These are phyloP conservation scores for Torymus tubicola DNA, from an alignment of 2,888 invertebrate genomes.

Conservation along the genomic window DNA sequence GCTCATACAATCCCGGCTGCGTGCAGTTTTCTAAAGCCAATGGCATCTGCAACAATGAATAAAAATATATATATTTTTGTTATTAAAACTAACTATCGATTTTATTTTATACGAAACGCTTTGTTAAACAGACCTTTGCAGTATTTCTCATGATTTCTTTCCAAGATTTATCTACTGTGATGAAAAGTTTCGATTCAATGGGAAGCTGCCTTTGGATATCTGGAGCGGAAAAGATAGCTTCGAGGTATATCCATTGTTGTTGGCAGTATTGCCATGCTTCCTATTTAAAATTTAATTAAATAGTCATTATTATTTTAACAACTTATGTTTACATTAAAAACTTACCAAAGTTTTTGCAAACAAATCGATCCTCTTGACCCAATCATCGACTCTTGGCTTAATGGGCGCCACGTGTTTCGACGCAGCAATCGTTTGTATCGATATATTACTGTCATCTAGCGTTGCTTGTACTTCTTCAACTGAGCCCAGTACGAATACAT, in stretches of 20 bases:
- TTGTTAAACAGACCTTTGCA: conserved; percentile 80
- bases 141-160: conserved; percentile 91
- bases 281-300: conserved; percentile 74
- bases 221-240: conserved; percentile 95
- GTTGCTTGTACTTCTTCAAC: conserved; percentile 90
- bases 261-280: conserved; percentile 94
- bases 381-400: conserved; percentile 88
- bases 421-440: conserved; percentile 90
- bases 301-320: too few species aligned
- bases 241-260: conserved; percentile 95
- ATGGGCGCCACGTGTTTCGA: conserved; percentile 92
- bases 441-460: conserved; percentile 91
- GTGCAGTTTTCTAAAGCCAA: conserved; percentile 89
- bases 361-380: conserved; percentile 86
- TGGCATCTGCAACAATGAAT: conserved; percentile 78
- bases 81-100: not conserved
- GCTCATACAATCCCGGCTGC: conserved; percentile 83
- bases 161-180: conserved; percentile 91
- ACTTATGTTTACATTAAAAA: conserved; percentile 20
- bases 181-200: conserved; percentile 91
- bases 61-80: too few species aligned
- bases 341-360: conserved; percentile 88
- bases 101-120: not conserved
- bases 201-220: conserved; percentile 96
- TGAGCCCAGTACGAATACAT: conserved; percentile 89